Base-by-base conservation (phyloP, 2,113 vertebrate species). In the Sorex fumeus region DNA sequence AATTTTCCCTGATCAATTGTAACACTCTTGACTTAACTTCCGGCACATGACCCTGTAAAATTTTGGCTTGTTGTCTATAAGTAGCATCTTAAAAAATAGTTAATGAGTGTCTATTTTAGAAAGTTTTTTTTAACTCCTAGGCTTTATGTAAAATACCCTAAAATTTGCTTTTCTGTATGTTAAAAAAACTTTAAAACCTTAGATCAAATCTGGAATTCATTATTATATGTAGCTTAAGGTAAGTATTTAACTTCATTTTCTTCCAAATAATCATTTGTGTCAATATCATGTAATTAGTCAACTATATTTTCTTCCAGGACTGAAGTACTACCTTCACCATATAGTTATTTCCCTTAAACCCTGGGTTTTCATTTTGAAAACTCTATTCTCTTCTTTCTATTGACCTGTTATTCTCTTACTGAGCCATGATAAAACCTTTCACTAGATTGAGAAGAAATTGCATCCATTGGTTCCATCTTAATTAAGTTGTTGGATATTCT, bases 191-290 rank as follows among this genome's bases (percentile, higher is more conserved):
- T 72, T 87, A 6, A 71, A 91, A 86, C 23, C 47, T 75, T 79
- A 74, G 25, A 6, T 47, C 25, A 21, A 19, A 47, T 88, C 77
- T 75, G 77, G 82, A 69, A 86, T 64, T 91, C 57, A 94, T 93
- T 90, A 91, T 88, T 79, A 74, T 89, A n/a, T 30, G 66, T 75
- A 70, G n/a, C 85, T 72, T 82, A 45, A 93, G 75, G 28, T 80
- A 64, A 13, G 30, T 25, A 45, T 87, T 93, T 74, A 90, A 84
- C 40, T 87, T 36, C 74, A 8, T 72, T 85, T 93, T 77, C 8
- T 91, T 92, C 15, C 47, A 66, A 36, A 83, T 76, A 57, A 34
- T 80, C 43, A 89, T 91, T 80, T 90, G 34, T 90, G 34, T 84
- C 53, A 72, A 62, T 36, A 76, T 47, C 47, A 66, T 64, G 13